These are phyloP conservation scores for Pollimyrus isidori DNA, from an alignment of 2,113 vertebrate species.

Conservation along the genomic window DNA sequence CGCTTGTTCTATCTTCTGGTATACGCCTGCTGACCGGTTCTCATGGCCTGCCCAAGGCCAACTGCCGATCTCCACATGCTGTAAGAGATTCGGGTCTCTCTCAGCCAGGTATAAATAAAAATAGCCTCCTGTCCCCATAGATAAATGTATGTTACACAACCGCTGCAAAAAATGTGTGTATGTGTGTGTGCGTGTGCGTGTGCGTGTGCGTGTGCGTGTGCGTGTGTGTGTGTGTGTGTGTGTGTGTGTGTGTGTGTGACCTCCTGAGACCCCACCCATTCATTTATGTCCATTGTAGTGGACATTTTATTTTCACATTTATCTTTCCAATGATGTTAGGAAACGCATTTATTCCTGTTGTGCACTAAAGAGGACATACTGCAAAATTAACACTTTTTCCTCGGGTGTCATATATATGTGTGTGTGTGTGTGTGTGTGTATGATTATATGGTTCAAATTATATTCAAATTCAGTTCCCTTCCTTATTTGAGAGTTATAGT, in stretches of 20 bases:
- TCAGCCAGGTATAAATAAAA: conserved; percentile 58
- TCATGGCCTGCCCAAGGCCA: neutral
- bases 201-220: neutral
- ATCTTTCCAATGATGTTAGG: too few species aligned
- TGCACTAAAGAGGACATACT: too few species aligned
- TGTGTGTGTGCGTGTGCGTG: neutral
- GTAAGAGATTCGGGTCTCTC: conserved; percentile 63
- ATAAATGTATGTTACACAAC: neutral
- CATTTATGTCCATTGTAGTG: too few species aligned
- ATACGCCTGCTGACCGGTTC: conserved; percentile 19
- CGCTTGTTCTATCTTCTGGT: conserved; percentile 42
- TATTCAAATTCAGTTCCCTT: neutral
- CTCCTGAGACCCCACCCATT: too few species aligned
- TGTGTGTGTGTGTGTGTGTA: neutral
- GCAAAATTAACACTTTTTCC: too few species aligned
- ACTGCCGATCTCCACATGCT: conserved; percentile 37
- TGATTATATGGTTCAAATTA: neutral
- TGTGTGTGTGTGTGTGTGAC: neutral
- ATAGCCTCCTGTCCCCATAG: conserved; percentile 27
- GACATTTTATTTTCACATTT: too few species aligned
- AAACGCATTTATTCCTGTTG: too few species aligned
- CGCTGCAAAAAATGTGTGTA: neutral
- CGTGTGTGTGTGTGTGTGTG: neutral
- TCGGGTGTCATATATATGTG: neutral
- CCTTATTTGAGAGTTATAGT: neutral